These are phyloP conservation scores for Bacillus rossius DNA, from an alignment of 1,140 invertebrate genomes.

Conservation along the genomic window DNA sequence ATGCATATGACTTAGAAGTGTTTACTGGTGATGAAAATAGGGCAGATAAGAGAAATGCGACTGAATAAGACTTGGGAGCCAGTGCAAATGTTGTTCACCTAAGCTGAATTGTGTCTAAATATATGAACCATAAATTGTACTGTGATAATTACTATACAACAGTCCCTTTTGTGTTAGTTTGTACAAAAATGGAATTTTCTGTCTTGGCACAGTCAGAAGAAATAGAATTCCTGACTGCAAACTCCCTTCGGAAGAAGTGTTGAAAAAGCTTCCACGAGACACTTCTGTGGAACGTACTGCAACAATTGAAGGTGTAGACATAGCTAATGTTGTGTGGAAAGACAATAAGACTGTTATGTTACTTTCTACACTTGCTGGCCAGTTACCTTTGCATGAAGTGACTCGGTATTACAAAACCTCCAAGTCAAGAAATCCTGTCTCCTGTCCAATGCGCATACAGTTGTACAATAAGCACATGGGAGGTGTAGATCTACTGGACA, in stretches of 20 bases:
- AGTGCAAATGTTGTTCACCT: constrained; percentile 19
- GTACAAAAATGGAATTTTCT: constrained; percentile 27
- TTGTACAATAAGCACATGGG: constrained; percentile 23
- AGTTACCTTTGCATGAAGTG: background rate
- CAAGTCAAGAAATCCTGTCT: background rate
- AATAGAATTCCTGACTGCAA: constrained; percentile 23
- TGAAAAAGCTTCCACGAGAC: background rate
- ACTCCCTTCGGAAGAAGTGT: background rate
- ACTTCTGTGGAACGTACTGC: background rate
- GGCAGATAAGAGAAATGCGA: background rate
- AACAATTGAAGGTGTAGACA: background rate
- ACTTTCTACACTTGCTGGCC: background rate
- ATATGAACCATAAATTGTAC: constrained; percentile 20
- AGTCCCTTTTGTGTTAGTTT: constrained; percentile 24
- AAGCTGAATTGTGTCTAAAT: constrained; percentile 12
- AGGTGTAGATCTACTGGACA: constrained; percentile 31
- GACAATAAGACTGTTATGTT: constrained; percentile 3
- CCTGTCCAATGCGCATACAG: background rate
- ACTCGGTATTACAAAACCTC: background rate
- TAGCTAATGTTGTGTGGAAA: constrained; percentile 6
- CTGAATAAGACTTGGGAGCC: constrained; percentile 20
- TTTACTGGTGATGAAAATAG: background rate
- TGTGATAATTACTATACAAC: constrained; percentile 32
- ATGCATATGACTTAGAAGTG: constrained; percentile 34
- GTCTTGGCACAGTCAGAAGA: constrained; percentile 24